Conservation (phyloP, 37 sponge, comb jelly and placozoan species). For the Geodia barretti region DNA sequence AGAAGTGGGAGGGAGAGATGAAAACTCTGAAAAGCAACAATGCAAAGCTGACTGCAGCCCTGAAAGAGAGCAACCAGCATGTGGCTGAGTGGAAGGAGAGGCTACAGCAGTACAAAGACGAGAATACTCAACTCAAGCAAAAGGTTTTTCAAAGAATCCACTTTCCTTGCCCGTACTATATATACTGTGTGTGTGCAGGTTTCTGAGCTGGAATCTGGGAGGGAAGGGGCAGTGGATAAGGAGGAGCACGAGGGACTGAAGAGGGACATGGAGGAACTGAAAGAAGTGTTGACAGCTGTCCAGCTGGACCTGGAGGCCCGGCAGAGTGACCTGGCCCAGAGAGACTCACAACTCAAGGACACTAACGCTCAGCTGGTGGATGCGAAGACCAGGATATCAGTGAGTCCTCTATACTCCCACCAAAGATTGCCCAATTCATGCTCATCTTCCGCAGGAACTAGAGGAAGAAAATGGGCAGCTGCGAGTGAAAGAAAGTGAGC, state of each 20-base stretch:
- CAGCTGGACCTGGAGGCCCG: constrained; percentile 52
- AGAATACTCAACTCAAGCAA: constrained; percentile 67
- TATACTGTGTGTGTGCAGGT: too few species aligned
- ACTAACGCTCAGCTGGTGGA: background rate
- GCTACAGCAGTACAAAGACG: constrained; percentile 83
- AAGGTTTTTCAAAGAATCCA: too few species aligned
- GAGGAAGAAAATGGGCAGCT: constrained; percentile 28
- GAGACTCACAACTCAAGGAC: background rate
- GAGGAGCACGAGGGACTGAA: constrained; percentile 25
- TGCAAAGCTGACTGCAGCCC: constrained; percentile 63
- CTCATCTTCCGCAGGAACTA: background rate
- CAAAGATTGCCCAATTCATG: background rate
- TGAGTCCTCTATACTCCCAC: background rate
- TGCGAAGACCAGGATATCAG: background rate
- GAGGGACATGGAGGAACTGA: constrained; percentile 64
- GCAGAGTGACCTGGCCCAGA: background rate
- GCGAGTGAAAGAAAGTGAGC: background rate
- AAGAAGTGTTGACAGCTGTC: constrained; percentile 47
- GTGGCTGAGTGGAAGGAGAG: constrained; percentile 91
- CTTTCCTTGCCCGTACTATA: too few species aligned
- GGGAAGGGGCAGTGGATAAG: background rate
- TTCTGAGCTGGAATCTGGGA: background rate
- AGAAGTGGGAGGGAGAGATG: constrained; percentile 93
- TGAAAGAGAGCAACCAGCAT: constrained; percentile 85
- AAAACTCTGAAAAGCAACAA: constrained; percentile 89